A percentile compares a stretch with the other conserved stretches of the same genome.
These are phyloP conservation scores for Trachelus tabidus DNA, from an alignment of 2,888 invertebrate species.

Conservation along the genomic window DNA sequence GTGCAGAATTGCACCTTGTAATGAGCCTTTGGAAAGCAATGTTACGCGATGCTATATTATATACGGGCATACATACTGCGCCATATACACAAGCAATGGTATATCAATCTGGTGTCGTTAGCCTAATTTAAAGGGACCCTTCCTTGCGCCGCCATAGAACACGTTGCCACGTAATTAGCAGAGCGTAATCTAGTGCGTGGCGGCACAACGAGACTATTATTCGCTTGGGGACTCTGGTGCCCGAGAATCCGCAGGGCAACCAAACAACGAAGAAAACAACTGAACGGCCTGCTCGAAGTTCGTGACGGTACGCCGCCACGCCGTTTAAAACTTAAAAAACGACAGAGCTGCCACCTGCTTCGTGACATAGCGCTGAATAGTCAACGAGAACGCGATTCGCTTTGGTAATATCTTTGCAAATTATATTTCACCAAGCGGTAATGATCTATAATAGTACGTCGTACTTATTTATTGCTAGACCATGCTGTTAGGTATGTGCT, in stretches of 20 bases:
- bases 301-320: constrained; percentile 28
- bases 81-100: neutral
- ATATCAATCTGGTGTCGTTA: constrained; percentile 26
- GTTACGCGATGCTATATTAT: neutral
- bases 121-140: constrained; percentile 50
- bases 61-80: neutral
- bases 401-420: constrained; percentile 44
- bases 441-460: neutral
- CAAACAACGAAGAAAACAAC: neutral
- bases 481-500: neutral
- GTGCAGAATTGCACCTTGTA: neutral
- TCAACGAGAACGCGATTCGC: constrained; percentile 44
- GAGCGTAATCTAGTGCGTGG: constrained; percentile 52
- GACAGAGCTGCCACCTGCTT: constrained; percentile 27
- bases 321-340: constrained; percentile 19
- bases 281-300: constrained; percentile 6
- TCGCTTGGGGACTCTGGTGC: neutral
- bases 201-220: constrained; percentile 32
- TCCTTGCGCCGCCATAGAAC: neutral
- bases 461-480: neutral
- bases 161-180: constrained; percentile 55
- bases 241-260: neutral
- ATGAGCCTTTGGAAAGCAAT: neutral
- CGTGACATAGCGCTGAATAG: constrained; percentile 41
- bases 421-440: constrained; percentile 22